Percentiles rank a stretch among this genome's conserved stretches.
Evolutionary conservation across 2,113 vertebrate species (phyloP).

Genomic region (Perca schrenkii): DNA sequence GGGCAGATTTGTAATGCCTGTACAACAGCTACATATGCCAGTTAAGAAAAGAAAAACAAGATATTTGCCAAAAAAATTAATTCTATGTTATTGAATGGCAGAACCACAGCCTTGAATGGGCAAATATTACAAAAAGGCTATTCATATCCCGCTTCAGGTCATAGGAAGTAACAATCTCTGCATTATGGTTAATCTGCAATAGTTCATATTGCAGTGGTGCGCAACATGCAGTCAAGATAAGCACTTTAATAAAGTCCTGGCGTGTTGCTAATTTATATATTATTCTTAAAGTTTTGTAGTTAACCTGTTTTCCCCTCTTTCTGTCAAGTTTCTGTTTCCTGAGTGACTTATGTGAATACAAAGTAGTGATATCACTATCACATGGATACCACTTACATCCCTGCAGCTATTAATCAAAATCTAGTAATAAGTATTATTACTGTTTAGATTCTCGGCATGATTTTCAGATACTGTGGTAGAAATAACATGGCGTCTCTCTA

Average conservation of each 20-base stretch:
- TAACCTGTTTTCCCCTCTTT: slow-evolving; percentile 10
- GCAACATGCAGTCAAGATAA: slow-evolving; percentile 32
- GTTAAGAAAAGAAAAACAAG: slow-evolving; percentile 15
- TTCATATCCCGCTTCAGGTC: slow-evolving; percentile 14
- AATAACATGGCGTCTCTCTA: background rate
- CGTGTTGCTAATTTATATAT: slow-evolving; percentile 1
- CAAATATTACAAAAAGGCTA: slow-evolving; percentile 8
- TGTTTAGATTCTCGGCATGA: background rate
- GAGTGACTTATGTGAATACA: background rate
- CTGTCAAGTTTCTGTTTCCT: slow-evolving; percentile 14
- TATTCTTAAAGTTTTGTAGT: background rate
- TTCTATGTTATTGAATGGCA: slow-evolving; percentile 1
- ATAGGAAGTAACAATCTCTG: slow-evolving; percentile 19
- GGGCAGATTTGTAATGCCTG: background rate
- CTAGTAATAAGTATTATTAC: background rate
- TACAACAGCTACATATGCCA: background rate
- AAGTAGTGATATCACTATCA: background rate
- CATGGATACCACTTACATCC: background rate
- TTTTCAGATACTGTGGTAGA: slow-evolving; percentile 1
- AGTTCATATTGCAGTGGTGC: slow-evolving; percentile 17
- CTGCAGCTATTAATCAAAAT: background rate
- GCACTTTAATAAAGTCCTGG: slow-evolving; percentile 33
- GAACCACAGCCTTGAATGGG: slow-evolving; percentile 3
- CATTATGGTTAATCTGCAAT: slow-evolving; percentile 25
- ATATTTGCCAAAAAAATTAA: background rate